Evolutionary conservation across 2,113 vertebrate species (phyloP), one percentile per base, ranked within the genome.

Genomic region (Delphinapterus leucas): DNA sequence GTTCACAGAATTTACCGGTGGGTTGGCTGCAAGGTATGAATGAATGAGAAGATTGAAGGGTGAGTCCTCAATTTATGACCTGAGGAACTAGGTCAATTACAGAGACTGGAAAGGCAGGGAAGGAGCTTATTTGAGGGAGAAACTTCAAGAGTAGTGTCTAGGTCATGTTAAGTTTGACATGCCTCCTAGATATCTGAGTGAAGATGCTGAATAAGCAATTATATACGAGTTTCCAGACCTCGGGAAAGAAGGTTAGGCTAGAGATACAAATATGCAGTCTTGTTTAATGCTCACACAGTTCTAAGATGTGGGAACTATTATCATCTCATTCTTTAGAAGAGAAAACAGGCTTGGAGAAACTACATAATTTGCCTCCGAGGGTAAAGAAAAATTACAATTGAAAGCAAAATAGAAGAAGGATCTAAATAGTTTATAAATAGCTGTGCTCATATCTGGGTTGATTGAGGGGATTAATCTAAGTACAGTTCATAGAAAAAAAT

Each of bases 351-450:
- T 85, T 90, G 8, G 31, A 93, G 26, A 74, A 95, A 68, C 3
- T 38, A 63, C 33, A 86, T 55, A 60, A 70, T 87, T 90, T 85
- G 81, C 36, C 90, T 97, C 47, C 73, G n/a, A 93, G 47, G 38
- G 31, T 6, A 95, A 18, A 87, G n/a, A 60, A 82, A 83, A 25
- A 87, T 76, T 60, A 87, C 21, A 53, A 79, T 65, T 77, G 28
- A 96, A 97, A 92, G 91, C 41, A 92, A 95, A 85, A 63, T 33
- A 55, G 65, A 31, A 79, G 21, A 88, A 88, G 5, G 9, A 65
- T 20, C 49, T 84, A 77, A 93, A 73, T 33, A 36, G 12, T 90
- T 83, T 95, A 47, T 63, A 93, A 96, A 76, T 47, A 95, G 60
- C 21, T 79, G 17, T 12, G 81, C 25, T 90, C 28, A 14, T 17